Evolutionary conservation across 2,113 vertebrate species (phyloP), one percentile per base, ranked within the genome.

Genomic region (Oncorhynchus masou): DNA sequence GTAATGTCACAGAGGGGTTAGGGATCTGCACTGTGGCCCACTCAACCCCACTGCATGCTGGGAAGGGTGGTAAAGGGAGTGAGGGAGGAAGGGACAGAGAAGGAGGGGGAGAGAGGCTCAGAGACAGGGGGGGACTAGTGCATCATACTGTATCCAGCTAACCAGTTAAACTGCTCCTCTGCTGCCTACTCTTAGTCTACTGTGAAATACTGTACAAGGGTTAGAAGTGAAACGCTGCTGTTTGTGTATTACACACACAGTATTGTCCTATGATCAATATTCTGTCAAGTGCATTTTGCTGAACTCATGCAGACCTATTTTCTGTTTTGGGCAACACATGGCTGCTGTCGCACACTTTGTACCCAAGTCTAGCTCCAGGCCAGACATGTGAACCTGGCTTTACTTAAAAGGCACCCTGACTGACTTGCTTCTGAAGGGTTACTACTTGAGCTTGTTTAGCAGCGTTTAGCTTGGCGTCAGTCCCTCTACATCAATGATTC

Each of bases 371-470:
- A 3, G 76, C 60, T 59, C 71, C n/a, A 3, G 70, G 27, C 25
- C 59, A 62, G 59, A 69, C 2, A 25, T 22, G 68, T 65, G 51
- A 54, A 81, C 69, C 60, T 0, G 29, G 74, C 82, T 84, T 88
- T 85, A 92, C 90, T 75, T 80, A 85, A 91, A 90, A 92, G 90
- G 87, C 89, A 91, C 81, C 88, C 87, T 7, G 78, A 71, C 81
- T 82, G 59, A 62, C 15, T 54, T 15, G 51, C 51, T 54, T 54
- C 16, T 54, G 51, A 54, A 54, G 16, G 51, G 51, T 54, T 54
- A 16, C 51, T 2, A 19, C 51, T 88, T 83, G 80, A 49, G 70
- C 88, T 85, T 87, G 86, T 88, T 78, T 45, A 71, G 78, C 51
- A 54, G 51, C 51, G 16, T 54, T 54, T 76, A 59, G 83, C 83